Evolutionary conservation across 1,140 invertebrate genomes (phyloP), one percentile per base, ranked within the genome.

Genomic region (Cyrtorhinus lividipennis): DNA sequence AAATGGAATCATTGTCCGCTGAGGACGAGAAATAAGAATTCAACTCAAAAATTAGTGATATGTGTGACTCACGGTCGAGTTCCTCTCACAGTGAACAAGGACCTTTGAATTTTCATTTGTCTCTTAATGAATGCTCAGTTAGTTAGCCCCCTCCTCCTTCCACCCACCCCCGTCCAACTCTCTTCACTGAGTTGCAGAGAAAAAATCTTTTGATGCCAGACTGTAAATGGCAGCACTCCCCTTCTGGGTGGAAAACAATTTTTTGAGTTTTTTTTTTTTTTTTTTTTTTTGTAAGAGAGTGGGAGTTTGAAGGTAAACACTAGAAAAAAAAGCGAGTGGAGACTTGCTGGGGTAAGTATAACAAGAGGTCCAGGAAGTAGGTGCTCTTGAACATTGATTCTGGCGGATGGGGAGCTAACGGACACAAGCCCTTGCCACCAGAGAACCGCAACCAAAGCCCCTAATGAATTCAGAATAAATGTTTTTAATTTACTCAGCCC

Each of bases 391-490:
- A 22, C 8, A 53, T 10, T 20, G 48, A 10, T 44, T 44, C 8
- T 8, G 10, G 48, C 48, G 5, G 18, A 53, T 12, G 10, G 20
- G 5, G 8, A 8, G 48, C 10, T 13, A 53, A 5, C 10, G 30
- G 30, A 38, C 5, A 15, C 15, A 38, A 15, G 30, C 15, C 5
- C 30, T 5, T 38, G 5, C 5, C 10, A 53, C 5, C 5, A 22
- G 48, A 20, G 48, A 22, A 53, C 8, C 8, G 48, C 8, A 20
- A 53, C 48, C 48, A 22, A 10, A 10, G 12, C 48, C 20, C 48
- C 10, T 22, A 22, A 53, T 53, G 48, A 53, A 53, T 53, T 53
- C 48, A 53, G 48, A 53, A 53, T 53, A 53, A 53, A 53, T 53
- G 48, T 53, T 53, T 53, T 53, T 53, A 53, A 53, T 53, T 53